Evolutionary conservation across 2,113 vertebrate genomes (phyloP).

Genomic region (Eulemur macaco): DNA sequence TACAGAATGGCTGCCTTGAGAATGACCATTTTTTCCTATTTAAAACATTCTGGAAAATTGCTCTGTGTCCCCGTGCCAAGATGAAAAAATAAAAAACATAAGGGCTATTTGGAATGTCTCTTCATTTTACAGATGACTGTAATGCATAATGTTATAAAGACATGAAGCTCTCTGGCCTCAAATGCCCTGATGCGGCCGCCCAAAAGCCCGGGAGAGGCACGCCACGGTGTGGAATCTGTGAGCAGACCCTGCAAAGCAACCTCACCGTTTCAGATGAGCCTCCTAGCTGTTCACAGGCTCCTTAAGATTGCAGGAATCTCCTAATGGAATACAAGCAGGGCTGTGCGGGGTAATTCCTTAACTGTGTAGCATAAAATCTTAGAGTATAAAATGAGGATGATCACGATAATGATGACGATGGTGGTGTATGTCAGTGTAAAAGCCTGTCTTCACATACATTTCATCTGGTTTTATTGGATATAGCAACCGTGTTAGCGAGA

Average conservation of each 20-base stretch:
- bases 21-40: constrained; percentile 71
- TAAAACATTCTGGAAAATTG: constrained; percentile 81
- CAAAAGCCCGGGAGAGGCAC: not conserved
- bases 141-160: constrained; percentile 81
- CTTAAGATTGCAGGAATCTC: not conserved
- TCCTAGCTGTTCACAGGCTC: not conserved
- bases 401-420: not conserved
- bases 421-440: not conserved
- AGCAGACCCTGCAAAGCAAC: not conserved
- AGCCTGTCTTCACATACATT: not conserved
- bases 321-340: not conserved
- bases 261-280: not conserved
- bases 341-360: not conserved
- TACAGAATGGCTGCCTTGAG: constrained; percentile 70
- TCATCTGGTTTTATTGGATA: not conserved
- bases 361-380: not conserved
- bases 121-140: constrained; percentile 84
- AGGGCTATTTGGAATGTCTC: constrained; percentile 81
- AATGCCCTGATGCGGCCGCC: constrained; percentile 54
- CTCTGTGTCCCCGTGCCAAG: constrained; percentile 76
- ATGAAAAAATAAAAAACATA: constrained; percentile 82
- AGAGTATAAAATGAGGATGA: not conserved
- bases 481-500: not conserved
- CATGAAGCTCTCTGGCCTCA: constrained; percentile 78
- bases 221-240: not conserved